Base-by-base conservation (phyloP, 2,888 invertebrate genomes). In the Scotopteryx bipunctaria region DNA sequence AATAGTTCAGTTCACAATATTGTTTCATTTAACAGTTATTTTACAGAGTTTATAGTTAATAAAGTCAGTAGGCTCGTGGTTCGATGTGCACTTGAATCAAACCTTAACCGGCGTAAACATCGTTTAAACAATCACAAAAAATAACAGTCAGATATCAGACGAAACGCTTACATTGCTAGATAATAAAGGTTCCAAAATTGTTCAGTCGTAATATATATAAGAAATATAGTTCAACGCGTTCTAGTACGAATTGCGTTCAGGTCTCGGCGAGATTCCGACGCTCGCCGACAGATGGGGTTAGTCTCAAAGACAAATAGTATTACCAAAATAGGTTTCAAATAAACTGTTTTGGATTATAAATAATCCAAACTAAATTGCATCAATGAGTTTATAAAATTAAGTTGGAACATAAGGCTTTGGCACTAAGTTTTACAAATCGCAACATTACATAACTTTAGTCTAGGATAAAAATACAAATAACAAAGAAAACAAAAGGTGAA, bases 161-260 rank as follows among this genome's bases (percentile, higher is more conserved):
- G 64, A 81, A 75, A 78, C 61, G 69, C 63, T 82, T 73, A 78
- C 69, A 67, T 71, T 71, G 67, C 73, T 80, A 81, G 73, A 71
- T 69, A 75, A 82, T 83, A 87, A 76, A 85, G 78, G 74, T 81
- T 85, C 78, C 78, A 89, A 88, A 89, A 78, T 77, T 76, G 65
- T 69, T 88, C 88, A 88, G 87, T 88, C 89, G 63, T 75, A 81
- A 78, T 80, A 78, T 83, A n/a, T n/a, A 75, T 83, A 83, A 83
- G 81, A 86, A 81, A 80, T 82, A n/a, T n/a, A n/a, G n/a, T n/a
- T n/a, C n/a, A n/a, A n/a, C n/a, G n/a, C n/a, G n/a, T n/a, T n/a
- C n/a, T n/a, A n/a, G n/a, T n/a, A n/a, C n/a, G n/a, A n/a, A n/a
- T n/a, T n/a, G n/a, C n/a, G n/a, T n/a, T n/a, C n/a, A n/a, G 25